A percentile compares a stretch with the other conserved stretches of the same genome.
phyloP scores from a whole-genome alignment of 2,113 vertebrate genomes.

The Typhlomys cinereus region DNA sequence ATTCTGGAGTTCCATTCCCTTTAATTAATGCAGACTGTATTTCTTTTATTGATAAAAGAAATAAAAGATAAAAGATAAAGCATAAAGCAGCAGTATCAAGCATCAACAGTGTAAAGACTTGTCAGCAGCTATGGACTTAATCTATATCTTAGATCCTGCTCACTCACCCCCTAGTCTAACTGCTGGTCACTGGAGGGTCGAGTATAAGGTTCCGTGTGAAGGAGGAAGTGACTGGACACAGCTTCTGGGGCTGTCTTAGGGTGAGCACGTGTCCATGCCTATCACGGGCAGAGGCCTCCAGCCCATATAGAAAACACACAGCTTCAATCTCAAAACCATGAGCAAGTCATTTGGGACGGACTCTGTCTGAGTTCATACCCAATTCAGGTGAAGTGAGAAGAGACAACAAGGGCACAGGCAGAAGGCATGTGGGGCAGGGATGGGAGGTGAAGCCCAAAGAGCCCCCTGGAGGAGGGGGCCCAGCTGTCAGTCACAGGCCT shows the following conservation, averaged over 20 bases:
- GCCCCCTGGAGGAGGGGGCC: neutral
- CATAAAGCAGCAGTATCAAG: neutral
- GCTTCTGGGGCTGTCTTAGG: neutral
- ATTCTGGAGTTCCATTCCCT: neutral
- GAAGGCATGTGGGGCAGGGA: neutral
- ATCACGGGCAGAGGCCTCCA: neutral
- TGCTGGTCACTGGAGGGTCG: neutral
- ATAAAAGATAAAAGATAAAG: neutral
- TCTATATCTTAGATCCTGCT: neutral
- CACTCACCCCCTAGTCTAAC: neutral
- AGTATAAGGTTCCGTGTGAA: neutral
- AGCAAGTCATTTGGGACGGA: neutral
- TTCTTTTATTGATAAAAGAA: neutral
- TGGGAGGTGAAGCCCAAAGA: neutral
- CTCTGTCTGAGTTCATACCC: neutral
- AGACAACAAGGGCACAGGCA: constrained; percentile 21
- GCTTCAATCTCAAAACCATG: constrained; percentile 13
- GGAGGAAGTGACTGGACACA: neutral
- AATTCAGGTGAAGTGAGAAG: neutral
- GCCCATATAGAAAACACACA: neutral
- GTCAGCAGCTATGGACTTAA: neutral
- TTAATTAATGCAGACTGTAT: constrained; percentile 23
- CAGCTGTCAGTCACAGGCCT: neutral
- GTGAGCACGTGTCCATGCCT: neutral
- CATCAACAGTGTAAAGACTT: neutral